phyloP scores from a whole-genome alignment of 2,113 vertebrate genomes.

The Dinomys branickii region DNA sequence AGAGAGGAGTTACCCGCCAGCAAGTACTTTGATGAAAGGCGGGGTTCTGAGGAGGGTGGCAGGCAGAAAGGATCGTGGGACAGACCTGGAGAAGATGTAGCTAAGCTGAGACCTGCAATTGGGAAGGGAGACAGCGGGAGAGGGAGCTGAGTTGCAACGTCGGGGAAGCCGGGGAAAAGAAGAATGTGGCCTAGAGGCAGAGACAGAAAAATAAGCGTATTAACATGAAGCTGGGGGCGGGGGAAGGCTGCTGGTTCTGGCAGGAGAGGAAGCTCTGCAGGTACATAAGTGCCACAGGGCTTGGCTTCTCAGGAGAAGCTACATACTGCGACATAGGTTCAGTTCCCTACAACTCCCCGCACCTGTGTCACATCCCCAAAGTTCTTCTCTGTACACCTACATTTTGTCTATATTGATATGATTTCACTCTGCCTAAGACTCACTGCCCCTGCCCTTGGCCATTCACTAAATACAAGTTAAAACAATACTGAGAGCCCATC shows the following conservation, averaged over 20 bases:
- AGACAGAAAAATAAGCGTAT: background rate
- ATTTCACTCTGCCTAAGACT: background rate
- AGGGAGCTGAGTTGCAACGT: background rate
- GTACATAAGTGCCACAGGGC: background rate
- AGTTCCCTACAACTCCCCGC: background rate
- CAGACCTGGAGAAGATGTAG: background rate
- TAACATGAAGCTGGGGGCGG: background rate
- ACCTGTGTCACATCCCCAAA: background rate
- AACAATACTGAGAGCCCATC: background rate
- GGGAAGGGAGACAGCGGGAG: background rate
- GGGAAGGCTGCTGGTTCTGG: background rate
- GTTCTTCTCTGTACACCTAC: background rate
- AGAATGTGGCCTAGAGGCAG: background rate
- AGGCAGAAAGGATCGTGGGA: rapidly evolving
- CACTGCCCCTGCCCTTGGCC: background rate
- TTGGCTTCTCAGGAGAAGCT: background rate
- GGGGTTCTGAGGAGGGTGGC: too few relatives aligned
- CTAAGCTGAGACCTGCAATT: background rate
- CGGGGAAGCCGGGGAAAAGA: background rate
- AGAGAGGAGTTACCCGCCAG: background rate
- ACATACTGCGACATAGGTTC: background rate
- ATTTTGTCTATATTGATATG: background rate
- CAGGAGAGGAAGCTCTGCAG: background rate
- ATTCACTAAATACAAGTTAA: background rate
- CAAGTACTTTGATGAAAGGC: background rate